Percentiles rank a stretch among this genome's conserved stretches.
Conservation (phyloP, 2,113 vertebrate species). For the Perccottus glenii region DNA sequence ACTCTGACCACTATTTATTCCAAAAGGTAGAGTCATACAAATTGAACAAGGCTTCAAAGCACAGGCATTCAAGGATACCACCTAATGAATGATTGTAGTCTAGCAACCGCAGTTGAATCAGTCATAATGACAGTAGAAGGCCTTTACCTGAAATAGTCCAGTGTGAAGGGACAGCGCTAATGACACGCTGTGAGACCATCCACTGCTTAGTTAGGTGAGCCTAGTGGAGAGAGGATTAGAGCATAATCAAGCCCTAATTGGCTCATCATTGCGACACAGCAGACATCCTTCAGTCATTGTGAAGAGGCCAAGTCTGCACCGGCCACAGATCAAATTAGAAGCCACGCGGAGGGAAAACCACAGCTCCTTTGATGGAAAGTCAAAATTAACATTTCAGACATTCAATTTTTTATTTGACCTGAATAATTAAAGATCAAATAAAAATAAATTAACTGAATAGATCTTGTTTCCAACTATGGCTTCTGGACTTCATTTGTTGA, state of each 20-base stretch:
- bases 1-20: no score
- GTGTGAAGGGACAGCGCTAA: not conserved
- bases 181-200: not conserved
- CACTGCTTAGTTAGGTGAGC: slow-evolving; percentile 27
- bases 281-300: slow-evolving; percentile 5
- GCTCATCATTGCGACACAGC: slow-evolving; percentile 20
- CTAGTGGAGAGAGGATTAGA: slow-evolving; percentile 3
- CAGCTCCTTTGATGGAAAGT: slow-evolving; percentile 26
- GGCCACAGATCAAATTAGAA: slow-evolving; percentile 3
- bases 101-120: not conserved
- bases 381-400: not conserved
- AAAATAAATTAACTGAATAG: no score
- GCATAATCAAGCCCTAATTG: slow-evolving; percentile 24
- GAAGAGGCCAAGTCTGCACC: not conserved
- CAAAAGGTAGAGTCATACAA: not conserved
- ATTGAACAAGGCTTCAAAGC: not conserved
- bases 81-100: not conserved
- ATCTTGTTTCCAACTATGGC: no score
- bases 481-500: no score
- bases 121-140: not conserved
- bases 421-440: no score
- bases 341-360: slow-evolving; percentile 22
- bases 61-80: not conserved
- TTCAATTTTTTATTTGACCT: no score
- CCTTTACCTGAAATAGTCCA: not conserved